Conservation (phyloP, 2,888 invertebrate genomes). For the Cheilosia impressa region DNA sequence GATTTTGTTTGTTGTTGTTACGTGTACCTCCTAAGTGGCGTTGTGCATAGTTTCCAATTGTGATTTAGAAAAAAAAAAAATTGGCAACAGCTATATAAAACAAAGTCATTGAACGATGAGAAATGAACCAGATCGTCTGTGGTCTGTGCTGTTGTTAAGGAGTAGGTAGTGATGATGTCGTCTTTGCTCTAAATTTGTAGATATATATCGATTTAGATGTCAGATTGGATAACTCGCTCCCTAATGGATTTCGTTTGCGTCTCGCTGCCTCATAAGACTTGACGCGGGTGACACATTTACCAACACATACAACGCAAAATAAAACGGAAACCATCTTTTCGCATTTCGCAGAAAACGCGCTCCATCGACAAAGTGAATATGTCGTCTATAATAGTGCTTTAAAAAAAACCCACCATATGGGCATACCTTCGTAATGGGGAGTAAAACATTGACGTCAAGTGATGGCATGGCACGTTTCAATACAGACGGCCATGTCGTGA, state of each 20-base stretch:
- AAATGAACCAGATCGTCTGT: constrained; percentile 50
- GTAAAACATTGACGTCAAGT: constrained; percentile 54
- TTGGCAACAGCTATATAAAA: constrained; percentile 40
- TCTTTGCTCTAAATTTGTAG: constrained; percentile 19
- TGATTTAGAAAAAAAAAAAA: constrained; percentile 14
- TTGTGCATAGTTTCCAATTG: constrained; percentile 14
- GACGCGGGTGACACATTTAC: constrained; percentile 26
- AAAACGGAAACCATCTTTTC: background rate
- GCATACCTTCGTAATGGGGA: constrained; percentile 25
- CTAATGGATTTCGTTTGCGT: constrained; percentile 25
- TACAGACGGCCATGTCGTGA: constrained; percentile 51
- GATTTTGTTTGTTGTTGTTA: constrained; percentile 35
- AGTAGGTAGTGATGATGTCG: background rate
- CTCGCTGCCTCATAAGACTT: background rate
- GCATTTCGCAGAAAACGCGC: constrained; percentile 21
- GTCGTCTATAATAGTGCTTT: background rate
- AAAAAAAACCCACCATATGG: background rate
- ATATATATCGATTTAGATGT: constrained; percentile 14
- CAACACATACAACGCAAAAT: background rate
- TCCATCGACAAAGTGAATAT: constrained; percentile 18
- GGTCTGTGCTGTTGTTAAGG: constrained; percentile 21
- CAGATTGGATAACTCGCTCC: constrained; percentile 30
- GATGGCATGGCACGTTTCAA: constrained; percentile 29
- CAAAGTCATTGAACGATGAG: constrained; percentile 63
- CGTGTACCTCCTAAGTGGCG: too few species aligned